These are phyloP conservation scores for Acleris holmiana DNA, from an alignment of 2,888 invertebrate species.

Conservation along the genomic window DNA sequence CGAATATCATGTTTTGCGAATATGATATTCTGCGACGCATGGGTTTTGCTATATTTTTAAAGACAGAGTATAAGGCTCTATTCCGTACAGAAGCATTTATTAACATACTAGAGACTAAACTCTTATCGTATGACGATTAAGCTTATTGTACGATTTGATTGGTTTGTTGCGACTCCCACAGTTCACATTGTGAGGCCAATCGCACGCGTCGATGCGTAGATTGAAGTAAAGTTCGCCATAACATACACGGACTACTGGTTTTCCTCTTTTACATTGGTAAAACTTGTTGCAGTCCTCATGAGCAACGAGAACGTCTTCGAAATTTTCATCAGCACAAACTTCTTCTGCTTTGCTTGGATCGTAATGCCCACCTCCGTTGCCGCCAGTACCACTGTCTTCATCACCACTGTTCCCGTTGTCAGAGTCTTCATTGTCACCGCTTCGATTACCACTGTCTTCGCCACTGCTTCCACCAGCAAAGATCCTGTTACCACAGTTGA, in stretches of 20 bases:
- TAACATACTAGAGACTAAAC: background rate
- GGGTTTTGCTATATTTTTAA: no score
- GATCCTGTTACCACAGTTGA: slow-evolving; percentile 52
- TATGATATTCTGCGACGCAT: no score
- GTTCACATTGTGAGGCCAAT: slow-evolving; percentile 50
- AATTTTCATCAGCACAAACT: slow-evolving; percentile 48
- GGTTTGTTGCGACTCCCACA: slow-evolving; percentile 26
- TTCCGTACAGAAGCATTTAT: no score
- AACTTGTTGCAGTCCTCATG: slow-evolving; percentile 55
- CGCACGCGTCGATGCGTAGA: slow-evolving; percentile 47
- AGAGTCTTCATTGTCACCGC: background rate
- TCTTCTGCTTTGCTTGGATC: slow-evolving; percentile 36
- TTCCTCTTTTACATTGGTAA: slow-evolving; percentile 47
- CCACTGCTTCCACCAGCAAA: slow-evolving; percentile 9
- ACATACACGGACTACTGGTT: slow-evolving; percentile 45
- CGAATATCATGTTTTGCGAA: no score
- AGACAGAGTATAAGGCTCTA: no score
- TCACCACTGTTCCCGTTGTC: slow-evolving; percentile 1
- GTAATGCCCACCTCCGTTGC: slow-evolving; percentile 30
- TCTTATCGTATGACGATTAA: background rate
- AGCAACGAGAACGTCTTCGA: slow-evolving; percentile 50
- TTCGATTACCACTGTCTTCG: background rate
- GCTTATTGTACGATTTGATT: slow-evolving; percentile 19
- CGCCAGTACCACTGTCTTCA: slow-evolving; percentile 7
- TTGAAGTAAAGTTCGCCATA: slow-evolving; percentile 48